Conservation (phyloP, 2,888 invertebrate species). For the Agrotis exclamationis region DNA sequence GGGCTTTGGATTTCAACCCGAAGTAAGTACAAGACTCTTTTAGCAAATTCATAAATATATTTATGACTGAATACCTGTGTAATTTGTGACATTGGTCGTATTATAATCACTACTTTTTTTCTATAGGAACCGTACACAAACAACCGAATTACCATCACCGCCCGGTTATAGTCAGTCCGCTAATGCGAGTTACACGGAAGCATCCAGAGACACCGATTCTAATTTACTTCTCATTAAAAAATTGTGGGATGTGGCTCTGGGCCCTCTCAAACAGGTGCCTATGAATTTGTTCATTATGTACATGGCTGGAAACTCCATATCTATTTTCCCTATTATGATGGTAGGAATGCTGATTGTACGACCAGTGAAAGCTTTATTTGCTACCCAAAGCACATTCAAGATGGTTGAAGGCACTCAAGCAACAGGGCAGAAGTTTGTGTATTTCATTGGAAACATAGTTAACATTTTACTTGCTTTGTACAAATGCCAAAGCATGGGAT, state of each 20-base stretch:
- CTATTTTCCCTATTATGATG: constrained; percentile 99
- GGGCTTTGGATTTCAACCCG: constrained; percentile 92
- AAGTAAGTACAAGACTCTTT: constrained; percentile 85
- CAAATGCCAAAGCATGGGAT: constrained; percentile 99
- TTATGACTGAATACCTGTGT: neutral
- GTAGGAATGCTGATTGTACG: constrained; percentile 99
- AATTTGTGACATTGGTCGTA: neutral
- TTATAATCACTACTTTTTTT: constrained; percentile 9
- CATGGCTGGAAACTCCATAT: constrained; percentile 99
- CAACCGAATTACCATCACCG: constrained; percentile 93
- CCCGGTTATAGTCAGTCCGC: constrained; percentile 96
- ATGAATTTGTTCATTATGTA: constrained; percentile 99
- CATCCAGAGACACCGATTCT: constrained; percentile 95
- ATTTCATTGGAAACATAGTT: constrained; percentile 97
- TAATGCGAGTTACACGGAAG: constrained; percentile 94
- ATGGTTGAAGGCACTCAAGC: constrained; percentile 98
- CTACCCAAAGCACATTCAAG: constrained; percentile 97
- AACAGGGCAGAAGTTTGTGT: constrained; percentile 97
- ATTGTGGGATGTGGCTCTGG: constrained; percentile 99
- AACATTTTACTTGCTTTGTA: constrained; percentile 98
- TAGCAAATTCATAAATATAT: no score
- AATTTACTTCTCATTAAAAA: constrained; percentile 97
- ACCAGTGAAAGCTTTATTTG: constrained; percentile 98
- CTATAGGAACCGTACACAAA: constrained; percentile 76
- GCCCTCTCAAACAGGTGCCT: constrained; percentile 98